These are phyloP conservation scores for Carcharodon carcharias DNA, from an alignment of 2,797 vertebrate genomes.

Conservation along the genomic window DNA sequence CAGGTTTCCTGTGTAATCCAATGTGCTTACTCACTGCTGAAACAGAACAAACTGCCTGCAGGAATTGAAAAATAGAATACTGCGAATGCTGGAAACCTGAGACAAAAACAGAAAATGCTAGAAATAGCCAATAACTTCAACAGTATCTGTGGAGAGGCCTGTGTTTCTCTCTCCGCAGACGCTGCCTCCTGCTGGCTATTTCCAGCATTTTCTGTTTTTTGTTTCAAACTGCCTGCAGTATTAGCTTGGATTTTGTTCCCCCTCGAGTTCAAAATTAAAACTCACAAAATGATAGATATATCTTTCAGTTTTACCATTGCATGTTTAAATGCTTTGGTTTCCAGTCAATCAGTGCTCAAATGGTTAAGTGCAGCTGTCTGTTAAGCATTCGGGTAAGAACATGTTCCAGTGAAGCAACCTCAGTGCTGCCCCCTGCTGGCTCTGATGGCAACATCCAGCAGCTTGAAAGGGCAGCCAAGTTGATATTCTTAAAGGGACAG, in stretches of 20 bases:
- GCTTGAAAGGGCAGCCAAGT: no score
- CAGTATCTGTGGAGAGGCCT: not conserved
- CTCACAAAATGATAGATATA: not conserved
- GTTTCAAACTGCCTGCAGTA: not conserved
- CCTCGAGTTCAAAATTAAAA: not conserved
- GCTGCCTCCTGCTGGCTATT: no score
- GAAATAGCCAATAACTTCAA: not conserved
- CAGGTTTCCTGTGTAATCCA: no score
- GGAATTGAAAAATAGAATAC: no score
- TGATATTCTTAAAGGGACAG: not conserved
- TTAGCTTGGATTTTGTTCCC: not conserved
- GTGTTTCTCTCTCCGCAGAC: not conserved
- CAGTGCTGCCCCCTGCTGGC: not conserved
- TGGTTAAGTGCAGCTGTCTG: not conserved
- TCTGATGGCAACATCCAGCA: not conserved
- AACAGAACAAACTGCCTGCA: not conserved
- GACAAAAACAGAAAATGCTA: not conserved
- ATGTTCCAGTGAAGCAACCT: not conserved
- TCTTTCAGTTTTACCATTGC: not conserved
- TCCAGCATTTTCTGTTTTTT: not conserved
- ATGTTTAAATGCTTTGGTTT: not conserved
- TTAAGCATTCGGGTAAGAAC: not conserved
- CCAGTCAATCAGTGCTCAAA: not conserved
- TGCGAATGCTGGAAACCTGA: no score
- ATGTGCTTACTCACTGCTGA: not conserved